Percentiles rank a stretch among this genome's conserved stretches.
Conservation (phyloP, 1,140 invertebrate species). For the Nymphalis io region DNA sequence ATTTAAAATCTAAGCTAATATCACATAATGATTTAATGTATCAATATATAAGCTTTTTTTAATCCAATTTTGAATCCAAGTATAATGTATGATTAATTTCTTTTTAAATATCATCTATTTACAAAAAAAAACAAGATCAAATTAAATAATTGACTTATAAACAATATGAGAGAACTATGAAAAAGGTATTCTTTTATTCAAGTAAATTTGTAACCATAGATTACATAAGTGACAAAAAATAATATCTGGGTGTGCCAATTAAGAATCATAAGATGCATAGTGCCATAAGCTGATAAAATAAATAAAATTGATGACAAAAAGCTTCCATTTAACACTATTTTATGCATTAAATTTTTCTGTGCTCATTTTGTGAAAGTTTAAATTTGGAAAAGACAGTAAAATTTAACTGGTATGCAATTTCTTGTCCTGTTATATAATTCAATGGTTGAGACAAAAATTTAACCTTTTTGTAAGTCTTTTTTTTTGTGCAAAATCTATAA, state of each 20-base stretch:
- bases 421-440: slow-evolving; percentile 31
- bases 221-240: slow-evolving; percentile 19
- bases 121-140: neutral
- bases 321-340: slow-evolving; percentile 21
- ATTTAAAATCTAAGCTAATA: neutral
- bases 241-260: slow-evolving; percentile 26
- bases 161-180: neutral
- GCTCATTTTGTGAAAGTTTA: slow-evolving; percentile 16
- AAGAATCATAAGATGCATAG: slow-evolving; percentile 25
- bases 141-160: neutral
- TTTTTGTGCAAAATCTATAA: neutral
- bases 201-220: neutral
- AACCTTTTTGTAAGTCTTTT: neutral
- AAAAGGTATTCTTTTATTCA: neutral
- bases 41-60: neutral
- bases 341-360: slow-evolving; percentile 19
- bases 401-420: slow-evolving; percentile 39
- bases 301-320: slow-evolving; percentile 32
- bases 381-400: slow-evolving; percentile 23
- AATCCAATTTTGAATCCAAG: neutral
- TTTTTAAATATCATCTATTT: neutral
- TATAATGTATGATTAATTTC: neutral
- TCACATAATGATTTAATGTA: neutral
- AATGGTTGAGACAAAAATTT: neutral
- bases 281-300: slow-evolving; percentile 35